Conservation (phyloP, 2,113 vertebrate genomes). For the Megalops atlanticus region DNA sequence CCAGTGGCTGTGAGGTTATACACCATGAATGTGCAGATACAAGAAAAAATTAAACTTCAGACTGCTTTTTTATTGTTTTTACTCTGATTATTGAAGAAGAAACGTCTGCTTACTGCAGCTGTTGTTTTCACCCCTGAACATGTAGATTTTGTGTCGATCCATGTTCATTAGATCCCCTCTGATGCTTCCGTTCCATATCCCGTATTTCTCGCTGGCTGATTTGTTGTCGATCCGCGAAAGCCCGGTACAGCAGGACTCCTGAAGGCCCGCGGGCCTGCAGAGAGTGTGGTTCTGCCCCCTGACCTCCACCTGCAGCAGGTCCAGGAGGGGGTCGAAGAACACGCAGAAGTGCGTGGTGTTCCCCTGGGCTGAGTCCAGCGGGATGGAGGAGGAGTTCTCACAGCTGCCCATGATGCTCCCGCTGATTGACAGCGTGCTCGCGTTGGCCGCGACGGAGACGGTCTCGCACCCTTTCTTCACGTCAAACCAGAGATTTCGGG, state of each 20-base stretch:
- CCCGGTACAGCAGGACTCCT: constrained; percentile 54
- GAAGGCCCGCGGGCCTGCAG: constrained; percentile 43
- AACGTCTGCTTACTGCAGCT: constrained; percentile 60
- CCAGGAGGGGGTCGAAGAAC: constrained; percentile 67
- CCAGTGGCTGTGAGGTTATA: too few species aligned
- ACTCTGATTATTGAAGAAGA: not conserved
- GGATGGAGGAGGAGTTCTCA: fast-evolving
- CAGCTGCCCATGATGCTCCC: constrained; percentile 58
- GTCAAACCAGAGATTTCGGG: constrained; percentile 39
- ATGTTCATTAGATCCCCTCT: fast-evolving
- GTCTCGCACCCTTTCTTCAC: constrained; percentile 52
- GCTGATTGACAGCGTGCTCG: constrained; percentile 51
- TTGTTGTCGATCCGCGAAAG: not conserved
- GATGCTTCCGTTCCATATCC: constrained; percentile 29
- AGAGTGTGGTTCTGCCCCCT: constrained; percentile 19
- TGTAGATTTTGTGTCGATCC: not conserved
- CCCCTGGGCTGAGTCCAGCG: fast-evolving
- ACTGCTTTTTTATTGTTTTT: not conserved
- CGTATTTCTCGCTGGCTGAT: fast-evolving
- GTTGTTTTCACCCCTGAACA: fast-evolving
- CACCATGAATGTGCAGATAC: too few species aligned
- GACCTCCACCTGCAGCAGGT: constrained; percentile 58
- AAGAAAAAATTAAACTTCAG: too few species aligned
- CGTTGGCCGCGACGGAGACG: constrained; percentile 55
- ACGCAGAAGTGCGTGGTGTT: constrained; percentile 59